Percentiles rank a stretch among this genome's conserved stretches.
Evolutionary conservation across 2,797 vertebrate genomes (phyloP).

Genomic region (Eupleurogrammus muticus): DNA sequence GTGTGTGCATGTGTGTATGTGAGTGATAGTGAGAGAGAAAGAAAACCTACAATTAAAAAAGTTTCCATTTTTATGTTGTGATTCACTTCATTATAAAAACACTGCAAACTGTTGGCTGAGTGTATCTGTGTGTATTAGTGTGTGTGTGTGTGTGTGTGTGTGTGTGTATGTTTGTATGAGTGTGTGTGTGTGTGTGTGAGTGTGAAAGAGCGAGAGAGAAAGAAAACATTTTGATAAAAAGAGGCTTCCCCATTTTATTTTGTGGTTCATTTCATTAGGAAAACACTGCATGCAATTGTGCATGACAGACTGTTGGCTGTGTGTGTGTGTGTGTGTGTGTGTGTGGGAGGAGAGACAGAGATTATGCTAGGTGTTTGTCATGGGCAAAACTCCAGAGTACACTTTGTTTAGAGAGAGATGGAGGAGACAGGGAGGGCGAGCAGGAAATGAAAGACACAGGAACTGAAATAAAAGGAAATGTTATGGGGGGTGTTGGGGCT

Average conservation of each 20-base stretch:
- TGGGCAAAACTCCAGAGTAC: constrained; percentile 50
- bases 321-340: constrained; percentile 18
- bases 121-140: too few relatives aligned
- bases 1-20: too few relatives aligned
- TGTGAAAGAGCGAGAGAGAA: constrained; percentile 4
- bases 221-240: neutral
- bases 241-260: constrained; percentile 36
- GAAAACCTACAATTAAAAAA: neutral
- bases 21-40: neutral
- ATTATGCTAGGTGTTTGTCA: constrained; percentile 59
- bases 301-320: constrained; percentile 33
- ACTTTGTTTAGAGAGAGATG: constrained; percentile 45
- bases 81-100: too few relatives aligned
- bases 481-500: neutral
- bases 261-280: constrained; percentile 54
- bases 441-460: constrained; percentile 24
- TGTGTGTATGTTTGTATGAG: neutral
- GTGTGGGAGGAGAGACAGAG: constrained; percentile 21
- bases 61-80: too few relatives aligned
- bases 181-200: neutral
- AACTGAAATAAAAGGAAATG: constrained; percentile 1
- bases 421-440: constrained; percentile 13
- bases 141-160: neutral
- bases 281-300: constrained; percentile 50
- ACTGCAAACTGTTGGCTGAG: too few relatives aligned